Evolutionary conservation across 2,113 vertebrate species (phyloP).

Genomic region (Callospermophilus lateralis): DNA sequence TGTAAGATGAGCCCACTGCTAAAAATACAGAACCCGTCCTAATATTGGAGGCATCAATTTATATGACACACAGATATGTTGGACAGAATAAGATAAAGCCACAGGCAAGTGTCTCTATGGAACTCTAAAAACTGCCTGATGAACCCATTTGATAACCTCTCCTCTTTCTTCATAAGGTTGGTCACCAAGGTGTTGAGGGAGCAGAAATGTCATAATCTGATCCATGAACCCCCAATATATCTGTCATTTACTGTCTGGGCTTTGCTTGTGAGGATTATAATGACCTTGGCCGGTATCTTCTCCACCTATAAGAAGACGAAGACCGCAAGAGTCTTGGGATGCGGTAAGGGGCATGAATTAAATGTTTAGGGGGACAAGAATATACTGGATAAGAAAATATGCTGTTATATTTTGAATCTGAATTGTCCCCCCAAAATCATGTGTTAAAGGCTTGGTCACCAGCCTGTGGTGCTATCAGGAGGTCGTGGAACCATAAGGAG

Average conservation of each 20-base stretch:
- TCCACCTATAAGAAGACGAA: neutral
- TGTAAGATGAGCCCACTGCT: neutral
- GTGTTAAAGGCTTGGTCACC: neutral
- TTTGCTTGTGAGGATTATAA: neutral
- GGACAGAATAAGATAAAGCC: no score
- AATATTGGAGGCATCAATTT: neutral
- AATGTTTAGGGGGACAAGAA: neutral
- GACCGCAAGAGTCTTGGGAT: neutral
- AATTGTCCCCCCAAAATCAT: neutral
- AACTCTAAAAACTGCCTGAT: neutral
- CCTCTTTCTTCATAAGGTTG: neutral
- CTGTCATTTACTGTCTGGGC: neutral
- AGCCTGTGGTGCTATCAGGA: neutral
- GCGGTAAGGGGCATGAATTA: neutral
- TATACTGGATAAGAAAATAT: neutral
- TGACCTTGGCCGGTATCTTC: neutral
- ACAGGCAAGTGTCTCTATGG: neutral
- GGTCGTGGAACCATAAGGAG: neutral
- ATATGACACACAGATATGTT: neutral
- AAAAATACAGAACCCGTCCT: neutral
- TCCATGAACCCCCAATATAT: neutral
- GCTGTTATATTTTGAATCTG: neutral
- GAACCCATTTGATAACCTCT: neutral
- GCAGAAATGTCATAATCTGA: conserved; percentile 20
- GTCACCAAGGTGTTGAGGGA: neutral